Evolutionary conservation across 2,888 invertebrate species (phyloP), one percentile per base, ranked within the genome.

Genomic region (Aleiodes testaceus): DNA sequence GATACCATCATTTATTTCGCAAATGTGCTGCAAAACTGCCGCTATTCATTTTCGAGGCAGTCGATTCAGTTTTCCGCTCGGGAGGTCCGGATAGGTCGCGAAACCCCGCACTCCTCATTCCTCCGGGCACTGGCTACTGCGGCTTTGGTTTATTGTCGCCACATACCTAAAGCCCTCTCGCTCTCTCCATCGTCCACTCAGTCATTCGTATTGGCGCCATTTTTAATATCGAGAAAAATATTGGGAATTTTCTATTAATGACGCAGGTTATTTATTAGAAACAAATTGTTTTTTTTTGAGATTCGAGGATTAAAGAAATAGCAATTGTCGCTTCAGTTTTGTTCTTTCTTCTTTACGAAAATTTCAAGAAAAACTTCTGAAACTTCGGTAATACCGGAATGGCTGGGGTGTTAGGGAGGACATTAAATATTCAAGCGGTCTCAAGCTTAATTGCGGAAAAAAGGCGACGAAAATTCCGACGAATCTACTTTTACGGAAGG

Each of bases 1-100:
- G 87, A 87, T 87, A 85, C 84, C 87, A 86, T 87, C 87, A 87
- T 87, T 87, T 87, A 87, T 87, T 87, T 85, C 81, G 83, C 85
- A 87, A 87, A 87, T 87, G 85, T 82, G 85, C 83, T 83, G 85
- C 86, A 87, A 87, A 87, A 87, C 86, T 87, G 85, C 86, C 81
- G 86, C 87, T 87, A 87, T 87, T 87, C 86, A 87, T 87, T 87
- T 87, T 84, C 85, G 82, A 82, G 81, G 81, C 81, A 82, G 84
- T 82, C 85, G 85, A 85, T 85, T 85, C 85, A 85, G 85, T 85
- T 85, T 85, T 83, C 82, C 83, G 81, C 81, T 82, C 80, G 79
- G 82, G 80, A 81, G 81, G 81, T 70, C 72, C 44, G 59, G 52
- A 68, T 65, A 72, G 68, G 68, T 73, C 69, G 55, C 45, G 47